Percentiles rank a stretch among this genome's conserved stretches.
Evolutionary conservation across 2,113 vertebrate species (phyloP).

Genomic region (Casuarius casuarius): DNA sequence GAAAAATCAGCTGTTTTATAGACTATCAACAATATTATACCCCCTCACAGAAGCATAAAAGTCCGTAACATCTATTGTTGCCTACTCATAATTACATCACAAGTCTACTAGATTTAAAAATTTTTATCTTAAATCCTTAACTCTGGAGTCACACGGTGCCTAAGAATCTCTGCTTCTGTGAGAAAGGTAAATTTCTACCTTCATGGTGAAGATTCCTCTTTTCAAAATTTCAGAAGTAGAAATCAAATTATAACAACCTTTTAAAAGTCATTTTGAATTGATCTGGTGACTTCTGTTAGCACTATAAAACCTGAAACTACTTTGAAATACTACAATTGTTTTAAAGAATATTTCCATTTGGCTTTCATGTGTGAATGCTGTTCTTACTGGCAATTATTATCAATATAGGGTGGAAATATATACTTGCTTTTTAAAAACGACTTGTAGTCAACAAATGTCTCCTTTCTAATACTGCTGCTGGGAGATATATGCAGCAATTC

Average conservation of each 20-base stretch:
- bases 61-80: rapidly evolving
- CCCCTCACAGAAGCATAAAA: neutral
- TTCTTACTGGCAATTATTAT: neutral
- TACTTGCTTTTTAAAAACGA: neutral
- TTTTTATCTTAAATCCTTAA: neutral
- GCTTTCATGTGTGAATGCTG: neutral
- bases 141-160: neutral
- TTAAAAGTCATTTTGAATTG: neutral
- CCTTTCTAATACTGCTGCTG: neutral
- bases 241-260: neutral
- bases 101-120: neutral
- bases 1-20: neutral
- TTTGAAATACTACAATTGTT: neutral
- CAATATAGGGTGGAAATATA: neutral
- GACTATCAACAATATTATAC: neutral
- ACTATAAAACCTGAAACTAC: neutral
- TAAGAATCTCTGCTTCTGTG: neutral
- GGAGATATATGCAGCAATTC: neutral
- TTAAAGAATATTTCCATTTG: neutral
- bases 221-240: neutral
- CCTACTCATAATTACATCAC: neutral
- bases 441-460: neutral
- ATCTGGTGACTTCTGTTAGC: neutral
- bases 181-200: neutral
- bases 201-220: neutral